A percentile compares a stretch with the other conserved stretches of the same genome.
Evolutionary conservation across 2,797 vertebrate species (phyloP).

Genomic region (Bryconaethiops microstoma): DNA sequence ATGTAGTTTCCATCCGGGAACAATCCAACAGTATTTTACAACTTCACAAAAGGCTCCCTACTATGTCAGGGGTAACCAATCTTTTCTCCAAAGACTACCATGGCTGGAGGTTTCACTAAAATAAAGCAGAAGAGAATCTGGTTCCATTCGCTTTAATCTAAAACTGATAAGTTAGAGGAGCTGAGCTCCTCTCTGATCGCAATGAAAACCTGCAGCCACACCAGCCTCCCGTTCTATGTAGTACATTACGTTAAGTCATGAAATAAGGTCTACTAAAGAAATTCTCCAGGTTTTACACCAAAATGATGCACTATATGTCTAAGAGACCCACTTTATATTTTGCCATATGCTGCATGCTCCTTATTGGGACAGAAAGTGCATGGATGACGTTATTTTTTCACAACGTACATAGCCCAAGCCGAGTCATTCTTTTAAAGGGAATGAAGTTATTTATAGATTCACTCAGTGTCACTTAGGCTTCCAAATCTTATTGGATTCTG

Average conservation of each 20-base stretch:
- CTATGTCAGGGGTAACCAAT: no score
- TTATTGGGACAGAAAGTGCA: background rate
- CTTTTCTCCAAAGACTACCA: no score
- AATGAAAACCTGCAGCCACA: no score
- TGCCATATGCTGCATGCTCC: background rate
- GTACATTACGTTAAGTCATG: background rate
- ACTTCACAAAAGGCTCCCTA: background rate
- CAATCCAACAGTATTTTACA: slow-evolving; percentile 8
- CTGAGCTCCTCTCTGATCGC: no score
- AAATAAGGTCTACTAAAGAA: background rate
- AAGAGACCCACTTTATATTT: background rate
- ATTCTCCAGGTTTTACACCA: background rate
- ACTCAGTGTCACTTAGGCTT: background rate
- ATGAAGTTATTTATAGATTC: slow-evolving; percentile 3
- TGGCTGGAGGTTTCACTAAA: no score
- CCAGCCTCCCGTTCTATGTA: background rate
- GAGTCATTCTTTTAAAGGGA: slow-evolving; percentile 1
- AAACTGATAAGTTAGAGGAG: no score
- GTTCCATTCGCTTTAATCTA: no score
- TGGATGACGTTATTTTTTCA: background rate
- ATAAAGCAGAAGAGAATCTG: no score
- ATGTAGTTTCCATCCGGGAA: background rate
- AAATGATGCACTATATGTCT: background rate
- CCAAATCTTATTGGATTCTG: slow-evolving; percentile 2
- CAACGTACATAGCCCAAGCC: background rate